Evolutionary conservation across 2,797 vertebrate genomes (phyloP).

Genomic region (Urosaurus nigricauda): DNA sequence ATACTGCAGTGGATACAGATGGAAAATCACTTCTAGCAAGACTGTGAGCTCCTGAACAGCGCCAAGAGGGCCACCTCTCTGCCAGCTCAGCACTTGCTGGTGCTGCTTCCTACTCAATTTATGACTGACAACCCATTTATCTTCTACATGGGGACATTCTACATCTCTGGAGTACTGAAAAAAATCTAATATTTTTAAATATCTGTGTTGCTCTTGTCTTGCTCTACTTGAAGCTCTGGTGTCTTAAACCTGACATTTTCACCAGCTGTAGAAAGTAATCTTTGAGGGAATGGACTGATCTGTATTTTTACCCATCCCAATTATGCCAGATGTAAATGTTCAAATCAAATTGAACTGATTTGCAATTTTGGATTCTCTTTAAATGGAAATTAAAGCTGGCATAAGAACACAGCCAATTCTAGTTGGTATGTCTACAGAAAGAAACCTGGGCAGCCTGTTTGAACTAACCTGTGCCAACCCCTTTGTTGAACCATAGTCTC

Average conservation of each 20-base stretch:
- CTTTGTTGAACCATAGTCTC: not conserved
- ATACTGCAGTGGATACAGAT: slow-evolving; percentile 11
- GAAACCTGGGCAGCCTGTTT: not conserved
- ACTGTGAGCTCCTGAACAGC: slow-evolving; percentile 9
- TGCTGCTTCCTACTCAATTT: slow-evolving; percentile 21
- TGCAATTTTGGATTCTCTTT: not conserved
- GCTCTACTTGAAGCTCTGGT: not conserved
- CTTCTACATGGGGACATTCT: not conserved
- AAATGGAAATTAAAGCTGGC: not conserved
- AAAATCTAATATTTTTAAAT: not conserved
- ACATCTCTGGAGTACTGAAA: not conserved
- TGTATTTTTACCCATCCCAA: not conserved
- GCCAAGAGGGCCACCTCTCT: slow-evolving; percentile 10
- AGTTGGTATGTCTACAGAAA: not conserved
- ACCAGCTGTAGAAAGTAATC: not conserved
- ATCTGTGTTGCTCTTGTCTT: not conserved
- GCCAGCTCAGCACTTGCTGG: slow-evolving; percentile 20
- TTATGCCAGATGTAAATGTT: not conserved
- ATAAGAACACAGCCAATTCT: not conserved
- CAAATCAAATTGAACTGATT: not conserved
- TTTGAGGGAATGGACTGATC: not conserved
- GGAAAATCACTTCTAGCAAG: slow-evolving; percentile 26
- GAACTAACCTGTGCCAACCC: not conserved
- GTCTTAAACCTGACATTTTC: slow-evolving; percentile 5
- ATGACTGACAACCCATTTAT: slow-evolving; percentile 31